Conservation (phyloP, 2,113 vertebrate species). For the Megaptera novaeangliae region DNA sequence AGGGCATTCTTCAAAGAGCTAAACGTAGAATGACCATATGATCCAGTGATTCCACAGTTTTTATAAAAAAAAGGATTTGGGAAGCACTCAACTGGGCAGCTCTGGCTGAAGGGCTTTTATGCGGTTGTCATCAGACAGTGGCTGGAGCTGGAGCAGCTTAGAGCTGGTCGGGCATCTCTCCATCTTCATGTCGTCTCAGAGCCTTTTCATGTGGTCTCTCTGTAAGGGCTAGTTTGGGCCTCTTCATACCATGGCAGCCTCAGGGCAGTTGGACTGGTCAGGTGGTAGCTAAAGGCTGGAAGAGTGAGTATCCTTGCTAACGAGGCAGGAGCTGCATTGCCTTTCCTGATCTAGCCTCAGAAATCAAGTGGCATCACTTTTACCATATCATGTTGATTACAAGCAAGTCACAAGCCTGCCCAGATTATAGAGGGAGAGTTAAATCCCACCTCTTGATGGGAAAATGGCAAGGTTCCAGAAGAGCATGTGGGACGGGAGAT, state of each 20-base stretch:
- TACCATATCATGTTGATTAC: neutral
- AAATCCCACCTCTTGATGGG: constrained; percentile 22
- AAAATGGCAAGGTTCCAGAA: constrained; percentile 43
- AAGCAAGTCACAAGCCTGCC: neutral
- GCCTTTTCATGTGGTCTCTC: neutral
- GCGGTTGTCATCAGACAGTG: neutral
- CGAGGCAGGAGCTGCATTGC: neutral
- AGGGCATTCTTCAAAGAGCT: neutral
- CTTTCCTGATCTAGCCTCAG: neutral
- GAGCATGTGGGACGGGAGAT: constrained; percentile 37
- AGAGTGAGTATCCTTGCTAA: neutral
- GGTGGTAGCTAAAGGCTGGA: neutral
- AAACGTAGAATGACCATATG: neutral
- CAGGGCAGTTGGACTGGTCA: neutral
- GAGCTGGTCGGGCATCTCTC: neutral
- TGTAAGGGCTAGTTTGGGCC: neutral
- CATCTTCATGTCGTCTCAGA: neutral
- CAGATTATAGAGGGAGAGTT: neutral
- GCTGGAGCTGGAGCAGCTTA: neutral
- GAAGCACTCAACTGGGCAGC: neutral
- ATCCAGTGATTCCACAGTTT: neutral
- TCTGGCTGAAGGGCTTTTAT: neutral
- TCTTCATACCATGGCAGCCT: neutral
- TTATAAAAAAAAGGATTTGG: neutral
- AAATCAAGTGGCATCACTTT: neutral